phyloP scores from a whole-genome alignment of 2,113 vertebrate species.

The Serinus canaria region DNA sequence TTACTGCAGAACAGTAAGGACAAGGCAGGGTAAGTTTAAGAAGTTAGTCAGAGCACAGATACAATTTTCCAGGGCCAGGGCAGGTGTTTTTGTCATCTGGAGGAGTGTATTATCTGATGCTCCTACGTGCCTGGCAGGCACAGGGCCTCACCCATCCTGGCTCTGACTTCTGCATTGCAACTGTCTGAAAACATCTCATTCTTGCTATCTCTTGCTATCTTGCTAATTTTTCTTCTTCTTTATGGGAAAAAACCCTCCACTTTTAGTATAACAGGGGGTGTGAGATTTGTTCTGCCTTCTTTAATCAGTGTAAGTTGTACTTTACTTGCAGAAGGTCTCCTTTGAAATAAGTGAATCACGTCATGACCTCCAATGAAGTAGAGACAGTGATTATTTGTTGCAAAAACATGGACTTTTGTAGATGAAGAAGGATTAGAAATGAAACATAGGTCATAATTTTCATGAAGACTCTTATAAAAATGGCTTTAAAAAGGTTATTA shows the following conservation, averaged over 20 bases:
- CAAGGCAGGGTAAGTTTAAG: neutral
- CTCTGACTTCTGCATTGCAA: neutral
- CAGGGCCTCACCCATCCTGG: neutral
- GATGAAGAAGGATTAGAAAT: neutral
- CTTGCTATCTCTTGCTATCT: neutral
- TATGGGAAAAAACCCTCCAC: neutral
- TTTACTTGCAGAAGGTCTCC: neutral
- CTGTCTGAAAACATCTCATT: neutral
- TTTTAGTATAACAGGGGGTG: neutral
- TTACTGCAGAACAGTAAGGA: neutral
- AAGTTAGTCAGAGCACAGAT: neutral
- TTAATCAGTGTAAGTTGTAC: neutral
- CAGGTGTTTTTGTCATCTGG: slow-evolving; percentile 30
- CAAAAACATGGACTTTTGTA: neutral
- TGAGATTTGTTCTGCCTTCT: neutral
- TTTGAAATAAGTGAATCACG: neutral
- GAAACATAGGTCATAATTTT: neutral
- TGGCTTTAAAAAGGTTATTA: neutral
- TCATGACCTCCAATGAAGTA: neutral
- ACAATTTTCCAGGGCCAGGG: neutral
- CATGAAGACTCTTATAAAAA: neutral
- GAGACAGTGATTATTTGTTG: neutral
- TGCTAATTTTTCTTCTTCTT: neutral
- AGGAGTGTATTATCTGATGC: neutral
- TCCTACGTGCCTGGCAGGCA: neutral